Evolutionary conservation across 1,140 invertebrate species (phyloP).

Genomic region (Drosophila tropicalis): DNA sequence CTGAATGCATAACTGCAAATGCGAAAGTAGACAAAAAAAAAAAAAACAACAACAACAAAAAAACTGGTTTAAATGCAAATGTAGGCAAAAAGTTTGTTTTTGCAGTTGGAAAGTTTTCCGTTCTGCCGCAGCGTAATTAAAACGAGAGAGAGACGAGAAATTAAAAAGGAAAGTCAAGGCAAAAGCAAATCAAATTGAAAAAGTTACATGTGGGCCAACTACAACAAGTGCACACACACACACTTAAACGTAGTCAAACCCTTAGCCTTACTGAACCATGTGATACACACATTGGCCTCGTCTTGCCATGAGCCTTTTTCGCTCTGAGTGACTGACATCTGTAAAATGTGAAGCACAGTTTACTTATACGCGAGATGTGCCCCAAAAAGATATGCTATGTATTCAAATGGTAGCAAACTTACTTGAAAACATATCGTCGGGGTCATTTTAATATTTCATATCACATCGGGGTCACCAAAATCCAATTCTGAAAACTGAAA

Average conservation of each 20-base stretch:
- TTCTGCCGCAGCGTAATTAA: constrained; percentile 34
- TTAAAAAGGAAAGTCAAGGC: constrained; percentile 36
- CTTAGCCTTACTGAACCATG: neutral
- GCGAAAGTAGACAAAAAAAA: neutral
- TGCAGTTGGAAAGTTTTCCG: constrained; percentile 28
- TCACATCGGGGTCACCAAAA: too few species aligned
- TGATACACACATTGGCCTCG: constrained; percentile 3
- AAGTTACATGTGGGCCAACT: constrained; percentile 35
- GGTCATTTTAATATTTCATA: too few species aligned
- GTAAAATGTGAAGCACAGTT: constrained; percentile 1
- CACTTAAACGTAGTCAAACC: constrained; percentile 35
- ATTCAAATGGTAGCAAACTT: too few species aligned
- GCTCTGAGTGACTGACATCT: constrained; percentile 9
- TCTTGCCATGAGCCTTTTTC: constrained; percentile 6
- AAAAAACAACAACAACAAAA: neutral
- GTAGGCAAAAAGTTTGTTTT: constrained; percentile 33
- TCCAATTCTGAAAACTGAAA: too few species aligned
- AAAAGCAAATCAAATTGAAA: constrained; percentile 55
- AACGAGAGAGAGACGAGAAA: constrained; percentile 40
- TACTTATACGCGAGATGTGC: neutral
- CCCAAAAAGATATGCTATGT: neutral
- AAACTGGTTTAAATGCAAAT: constrained; percentile 30
- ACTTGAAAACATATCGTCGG: too few species aligned
- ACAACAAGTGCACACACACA: constrained; percentile 8
- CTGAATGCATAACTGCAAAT: neutral